Conservation (phyloP, 1,140 invertebrate genomes). For the Camponotus floridanus region DNA sequence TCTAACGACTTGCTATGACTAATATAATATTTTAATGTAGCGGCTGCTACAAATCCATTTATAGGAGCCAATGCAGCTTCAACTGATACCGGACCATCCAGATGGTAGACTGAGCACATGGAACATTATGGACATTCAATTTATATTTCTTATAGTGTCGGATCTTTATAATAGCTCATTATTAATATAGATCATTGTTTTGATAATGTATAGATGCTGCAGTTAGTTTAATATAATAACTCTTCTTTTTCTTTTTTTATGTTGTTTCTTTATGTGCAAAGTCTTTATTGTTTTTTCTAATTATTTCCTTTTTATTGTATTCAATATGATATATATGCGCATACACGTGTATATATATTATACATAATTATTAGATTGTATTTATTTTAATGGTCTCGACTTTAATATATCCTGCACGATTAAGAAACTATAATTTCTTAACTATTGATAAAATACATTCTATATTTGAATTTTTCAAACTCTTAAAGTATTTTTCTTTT, state of each 20-base stretch:
- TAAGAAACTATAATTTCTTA: conserved; percentile 5
- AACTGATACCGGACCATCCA: conserved; percentile 74
- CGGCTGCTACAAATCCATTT: conserved; percentile 83
- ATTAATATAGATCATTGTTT: conserved; percentile 35
- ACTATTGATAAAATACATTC: not conserved
- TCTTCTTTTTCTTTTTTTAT: not conserved
- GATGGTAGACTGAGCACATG: conserved; percentile 78
- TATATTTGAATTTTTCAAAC: not conserved
- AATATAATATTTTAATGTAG: conserved; percentile 73
- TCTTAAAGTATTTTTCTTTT: conserved; percentile 9
- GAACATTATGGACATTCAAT: conserved; percentile 42
- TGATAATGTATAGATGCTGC: conserved; percentile 13
- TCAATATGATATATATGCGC: no score
- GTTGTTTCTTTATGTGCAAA: not conserved
- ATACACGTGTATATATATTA: not conserved
- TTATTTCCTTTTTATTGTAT: no score
- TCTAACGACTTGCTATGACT: conserved; percentile 8
- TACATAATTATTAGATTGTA: conserved; percentile 4
- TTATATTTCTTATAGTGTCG: conserved; percentile 34
- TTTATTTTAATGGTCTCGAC: conserved; percentile 2
- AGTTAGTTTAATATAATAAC: conserved; percentile 11
- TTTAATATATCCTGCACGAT: conserved; percentile 3
- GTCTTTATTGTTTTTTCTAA: not conserved
- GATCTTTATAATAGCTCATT: conserved; percentile 32
- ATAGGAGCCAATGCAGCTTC: conserved; percentile 76